Evolutionary conservation across 1,140 invertebrate genomes (phyloP).

Genomic region (Procambarus virginalis): DNA sequence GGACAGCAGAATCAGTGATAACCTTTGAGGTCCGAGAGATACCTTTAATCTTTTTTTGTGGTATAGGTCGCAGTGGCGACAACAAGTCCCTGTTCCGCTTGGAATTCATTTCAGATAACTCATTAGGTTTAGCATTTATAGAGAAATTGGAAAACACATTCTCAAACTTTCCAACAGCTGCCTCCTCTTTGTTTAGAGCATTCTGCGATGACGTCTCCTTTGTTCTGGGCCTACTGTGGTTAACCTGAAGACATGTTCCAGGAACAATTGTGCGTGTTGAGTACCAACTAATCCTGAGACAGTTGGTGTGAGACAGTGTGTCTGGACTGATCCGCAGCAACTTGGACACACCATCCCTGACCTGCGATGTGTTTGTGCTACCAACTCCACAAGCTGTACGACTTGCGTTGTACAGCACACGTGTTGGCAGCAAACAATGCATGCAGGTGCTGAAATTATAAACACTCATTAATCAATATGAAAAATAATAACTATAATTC

Average conservation of each 20-base stretch:
- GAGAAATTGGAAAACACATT: not conserved
- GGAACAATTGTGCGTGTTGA: not conserved
- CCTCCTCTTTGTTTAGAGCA: not conserved
- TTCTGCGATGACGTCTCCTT: not conserved
- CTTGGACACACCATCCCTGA: conserved; percentile 1
- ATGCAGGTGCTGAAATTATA: conserved; percentile 34
- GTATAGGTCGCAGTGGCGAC: not conserved
- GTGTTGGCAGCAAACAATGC: conserved; percentile 32
- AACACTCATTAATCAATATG: not conserved
- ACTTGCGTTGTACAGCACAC: conserved; percentile 26
- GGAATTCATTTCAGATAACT: conserved; percentile 4
- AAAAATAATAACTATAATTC: not conserved
- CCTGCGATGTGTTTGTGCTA: not conserved
- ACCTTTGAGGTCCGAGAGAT: not conserved
- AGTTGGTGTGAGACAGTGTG: not conserved
- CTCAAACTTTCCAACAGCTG: not conserved
- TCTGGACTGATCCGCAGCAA: not conserved
- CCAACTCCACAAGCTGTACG: not conserved
- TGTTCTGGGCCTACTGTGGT: not conserved
- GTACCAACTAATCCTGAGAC: not conserved
- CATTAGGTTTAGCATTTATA: not conserved
- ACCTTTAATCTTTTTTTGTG: not conserved
- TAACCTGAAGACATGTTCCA: not conserved
- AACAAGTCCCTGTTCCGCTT: conserved; percentile 1
- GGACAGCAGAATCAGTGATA: not conserved